A percentile compares a stretch with the other conserved stretches of the same genome.
Conservation (phyloP, 1,140 invertebrate species). For the Zaprionus capensis region DNA sequence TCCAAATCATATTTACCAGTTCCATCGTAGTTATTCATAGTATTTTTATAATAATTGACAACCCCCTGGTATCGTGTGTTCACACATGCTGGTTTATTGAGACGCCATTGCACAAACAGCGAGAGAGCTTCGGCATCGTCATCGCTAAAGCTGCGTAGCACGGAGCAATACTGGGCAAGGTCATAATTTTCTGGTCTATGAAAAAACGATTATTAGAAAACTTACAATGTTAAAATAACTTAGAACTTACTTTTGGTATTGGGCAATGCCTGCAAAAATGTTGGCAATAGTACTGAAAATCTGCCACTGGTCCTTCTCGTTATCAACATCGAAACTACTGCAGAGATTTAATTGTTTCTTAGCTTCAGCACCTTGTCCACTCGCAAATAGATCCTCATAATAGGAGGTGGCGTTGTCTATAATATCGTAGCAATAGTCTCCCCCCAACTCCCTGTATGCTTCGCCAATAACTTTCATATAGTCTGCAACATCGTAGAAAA, state of each 20-base stretch:
- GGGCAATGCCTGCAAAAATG: conserved; percentile 73
- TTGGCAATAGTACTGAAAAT: conserved; percentile 77
- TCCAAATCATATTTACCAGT: conserved; percentile 45
- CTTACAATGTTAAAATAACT: not conserved
- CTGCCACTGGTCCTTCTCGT: conserved; percentile 70
- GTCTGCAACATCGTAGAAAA: conserved; percentile 27
- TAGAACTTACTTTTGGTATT: conserved; percentile 67
- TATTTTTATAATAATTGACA: conserved; percentile 61
- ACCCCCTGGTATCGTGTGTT: conserved; percentile 52
- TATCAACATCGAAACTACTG: conserved; percentile 57
- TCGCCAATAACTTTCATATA: conserved; percentile 69
- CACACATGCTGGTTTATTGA: conserved; percentile 48
- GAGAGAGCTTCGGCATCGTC: conserved; percentile 69
- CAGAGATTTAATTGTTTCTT: conserved; percentile 82
- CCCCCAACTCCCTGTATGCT: conserved; percentile 70
- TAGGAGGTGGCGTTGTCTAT: conserved; percentile 86
- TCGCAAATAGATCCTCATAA: conserved; percentile 80
- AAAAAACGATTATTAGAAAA: not conserved
- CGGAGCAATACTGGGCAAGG: conserved; percentile 45
- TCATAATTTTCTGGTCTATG: conserved; percentile 55
- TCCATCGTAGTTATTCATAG: conserved; percentile 56
- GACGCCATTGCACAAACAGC: conserved; percentile 53
- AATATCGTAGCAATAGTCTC: conserved; percentile 84
- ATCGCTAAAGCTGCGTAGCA: conserved; percentile 53
- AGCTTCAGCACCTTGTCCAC: conserved; percentile 51